Base-by-base conservation (phyloP, 2,113 vertebrate species). In the Alectura lathami region DNA sequence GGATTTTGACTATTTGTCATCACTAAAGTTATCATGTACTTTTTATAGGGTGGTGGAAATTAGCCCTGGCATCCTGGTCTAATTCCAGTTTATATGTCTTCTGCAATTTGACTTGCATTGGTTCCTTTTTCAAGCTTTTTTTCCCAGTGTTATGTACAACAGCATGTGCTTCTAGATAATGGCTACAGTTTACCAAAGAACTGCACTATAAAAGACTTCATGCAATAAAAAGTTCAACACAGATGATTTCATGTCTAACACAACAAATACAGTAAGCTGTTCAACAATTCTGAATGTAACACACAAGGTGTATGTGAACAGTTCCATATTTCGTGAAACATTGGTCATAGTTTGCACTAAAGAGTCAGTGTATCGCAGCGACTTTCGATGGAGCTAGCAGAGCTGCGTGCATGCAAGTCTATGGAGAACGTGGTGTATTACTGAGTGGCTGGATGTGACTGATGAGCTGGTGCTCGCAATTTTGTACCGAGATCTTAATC, bases 1-100 rank as follows among this genome's bases (percentile, higher is more conserved):
- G 36, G 69, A 82, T 91, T 96, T 88, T 88, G 83, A 82, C 64
- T 69, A 81, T 81, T 93, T 95, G 88, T 92, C 83, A 73, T 84
- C 82, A 77, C 91, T 91, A 89, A 87, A 76, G 53, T 88, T 95
- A 64, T 72, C 1, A 0, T 48, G 56, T 94, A 60, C 20, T 73
- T 88, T 53, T 67, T 77, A 68, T 22, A 86, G 80, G 69, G 48
- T 51, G 75, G 53, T 45, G 36, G 62, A 88, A 88, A 86, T 89
- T 60, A 93, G 48, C 62, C 56, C 38, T 84, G 51, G 43, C 90
- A 73, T 93, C 51, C 69, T 88, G 76, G 86, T 92, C 51, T 51
- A 29, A 72, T 79, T 95, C 83, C 91, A 84, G 3, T 1, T 91
- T 62, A 3, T 13, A 20, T 51, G 18, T 68, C 45, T 64, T 81